These are phyloP conservation scores for Camelus dromedarius DNA, from an alignment of 2,113 vertebrate genomes.

Conservation along the genomic window DNA sequence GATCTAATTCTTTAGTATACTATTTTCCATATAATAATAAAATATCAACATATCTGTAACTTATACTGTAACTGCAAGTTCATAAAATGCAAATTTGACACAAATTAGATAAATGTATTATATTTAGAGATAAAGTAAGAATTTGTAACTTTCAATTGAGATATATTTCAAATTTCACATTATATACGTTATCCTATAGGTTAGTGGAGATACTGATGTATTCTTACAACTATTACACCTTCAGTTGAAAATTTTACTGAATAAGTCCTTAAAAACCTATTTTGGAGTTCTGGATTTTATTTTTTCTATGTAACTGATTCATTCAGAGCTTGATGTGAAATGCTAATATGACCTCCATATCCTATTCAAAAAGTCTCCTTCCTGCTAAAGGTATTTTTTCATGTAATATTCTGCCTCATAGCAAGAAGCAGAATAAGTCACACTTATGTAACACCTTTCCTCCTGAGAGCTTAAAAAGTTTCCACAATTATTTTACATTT, in stretches of 20 bases:
- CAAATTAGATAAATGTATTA: not conserved
- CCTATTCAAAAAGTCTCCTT: slow-evolving; percentile 49
- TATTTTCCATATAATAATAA: not conserved
- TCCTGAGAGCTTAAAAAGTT: not conserved
- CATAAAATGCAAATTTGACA: not conserved
- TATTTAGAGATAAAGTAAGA: not conserved
- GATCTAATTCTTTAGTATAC: not conserved
- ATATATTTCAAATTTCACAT: slow-evolving; percentile 17
- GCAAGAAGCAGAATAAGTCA: slow-evolving; percentile 60
- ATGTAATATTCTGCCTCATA: slow-evolving; percentile 35
- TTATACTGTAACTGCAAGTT: not conserved
- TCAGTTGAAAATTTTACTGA: slow-evolving; percentile 6
- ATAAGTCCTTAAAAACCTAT: not conserved
- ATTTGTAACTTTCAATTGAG: not conserved
- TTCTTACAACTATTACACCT: slow-evolving; percentile 2
- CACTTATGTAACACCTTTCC: slow-evolving; percentile 60
- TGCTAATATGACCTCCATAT: slow-evolving; percentile 55
- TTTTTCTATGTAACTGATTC: slow-evolving; percentile 45
- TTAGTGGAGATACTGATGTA: not conserved
- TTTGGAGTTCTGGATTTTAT: not conserved
- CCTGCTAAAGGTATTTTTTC: not conserved
- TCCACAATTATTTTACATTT: slow-evolving; percentile 55
- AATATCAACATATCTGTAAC: not conserved
- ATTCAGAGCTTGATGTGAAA: slow-evolving; percentile 54
- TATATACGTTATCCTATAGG: not conserved